A percentile compares a stretch with the other conserved stretches of the same genome.
These are phyloP conservation scores for Agrochola lychnidis DNA, from an alignment of 2,888 invertebrate genomes.

Conservation along the genomic window DNA sequence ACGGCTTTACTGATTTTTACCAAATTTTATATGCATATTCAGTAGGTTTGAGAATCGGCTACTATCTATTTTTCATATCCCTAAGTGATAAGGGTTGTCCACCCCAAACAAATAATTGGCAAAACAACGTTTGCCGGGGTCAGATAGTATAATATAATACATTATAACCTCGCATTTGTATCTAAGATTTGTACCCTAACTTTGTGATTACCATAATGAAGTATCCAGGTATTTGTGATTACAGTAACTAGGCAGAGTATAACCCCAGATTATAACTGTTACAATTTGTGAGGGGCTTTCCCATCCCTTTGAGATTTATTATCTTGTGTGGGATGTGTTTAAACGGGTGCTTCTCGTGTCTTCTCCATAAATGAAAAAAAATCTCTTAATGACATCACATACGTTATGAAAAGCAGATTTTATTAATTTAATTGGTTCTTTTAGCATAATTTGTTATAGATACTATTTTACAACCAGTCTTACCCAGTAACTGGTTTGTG, in stretches of 20 bases:
- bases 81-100: no score
- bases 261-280: slow-evolving; percentile 31
- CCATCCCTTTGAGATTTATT: slow-evolving; percentile 44
- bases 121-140: no score
- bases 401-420: no score
- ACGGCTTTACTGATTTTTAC: no score
- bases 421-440: not conserved
- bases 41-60: no score
- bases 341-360: not conserved
- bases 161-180: slow-evolving; percentile 2
- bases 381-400: not conserved
- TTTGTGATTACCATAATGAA: slow-evolving; percentile 43
- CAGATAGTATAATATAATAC: no score
- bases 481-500: no score
- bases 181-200: slow-evolving; percentile 21
- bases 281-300: slow-evolving; percentile 52
- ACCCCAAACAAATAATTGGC: no score
- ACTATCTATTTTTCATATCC: no score
- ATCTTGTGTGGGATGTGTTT: slow-evolving; percentile 3
- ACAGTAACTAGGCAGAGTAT: slow-evolving; percentile 2
- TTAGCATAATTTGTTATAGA: not conserved
- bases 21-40: no score
- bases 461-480: not conserved
- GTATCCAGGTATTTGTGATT: no score
- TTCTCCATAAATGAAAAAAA: slow-evolving; percentile 1